A percentile compares a stretch with the other conserved stretches of the same genome.
phyloP scores from a whole-genome alignment of 2,797 vertebrate species.

The Scyliorhinus canicula region DNA sequence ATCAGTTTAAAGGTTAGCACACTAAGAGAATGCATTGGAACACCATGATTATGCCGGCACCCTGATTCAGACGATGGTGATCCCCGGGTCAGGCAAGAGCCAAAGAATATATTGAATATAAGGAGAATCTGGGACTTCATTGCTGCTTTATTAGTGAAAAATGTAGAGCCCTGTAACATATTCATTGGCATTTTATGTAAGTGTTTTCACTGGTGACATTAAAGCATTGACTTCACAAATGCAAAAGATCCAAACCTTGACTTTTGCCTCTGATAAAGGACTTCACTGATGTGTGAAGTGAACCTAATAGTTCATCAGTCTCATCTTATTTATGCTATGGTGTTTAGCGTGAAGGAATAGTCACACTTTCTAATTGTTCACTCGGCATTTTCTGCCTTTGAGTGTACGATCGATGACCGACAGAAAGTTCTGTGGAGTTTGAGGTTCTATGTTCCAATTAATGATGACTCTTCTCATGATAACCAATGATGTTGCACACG shows the following conservation, averaged over 20 bases:
- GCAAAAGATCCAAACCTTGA: not conserved
- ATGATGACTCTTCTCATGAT: not conserved
- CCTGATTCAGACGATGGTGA: not conserved
- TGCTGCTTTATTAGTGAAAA: not conserved
- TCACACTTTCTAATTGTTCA: not conserved
- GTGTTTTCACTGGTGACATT: not conserved
- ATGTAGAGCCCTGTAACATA: not conserved
- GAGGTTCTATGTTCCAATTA: not conserved
- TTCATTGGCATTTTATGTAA: not conserved
- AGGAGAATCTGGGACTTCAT: not conserved
- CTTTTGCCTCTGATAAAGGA: not conserved
- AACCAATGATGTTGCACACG: not conserved
- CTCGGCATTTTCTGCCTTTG: not conserved
- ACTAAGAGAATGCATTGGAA: not conserved
- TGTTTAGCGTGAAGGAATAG: not conserved
- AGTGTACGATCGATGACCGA: not conserved
- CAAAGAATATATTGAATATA: not conserved
- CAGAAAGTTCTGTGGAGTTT: not conserved
- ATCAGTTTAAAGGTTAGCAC: slow-evolving; percentile 17
- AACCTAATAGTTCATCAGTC: not conserved
- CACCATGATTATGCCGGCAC: not conserved
- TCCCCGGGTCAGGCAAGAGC: not conserved
- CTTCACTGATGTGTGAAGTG: not conserved
- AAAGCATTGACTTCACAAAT: not conserved
- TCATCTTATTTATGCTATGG: not conserved